Percentiles rank a stretch among this genome's conserved stretches.
Evolutionary conservation across 2,888 invertebrate species (phyloP).

Genomic region (Nomada ferruginata): DNA sequence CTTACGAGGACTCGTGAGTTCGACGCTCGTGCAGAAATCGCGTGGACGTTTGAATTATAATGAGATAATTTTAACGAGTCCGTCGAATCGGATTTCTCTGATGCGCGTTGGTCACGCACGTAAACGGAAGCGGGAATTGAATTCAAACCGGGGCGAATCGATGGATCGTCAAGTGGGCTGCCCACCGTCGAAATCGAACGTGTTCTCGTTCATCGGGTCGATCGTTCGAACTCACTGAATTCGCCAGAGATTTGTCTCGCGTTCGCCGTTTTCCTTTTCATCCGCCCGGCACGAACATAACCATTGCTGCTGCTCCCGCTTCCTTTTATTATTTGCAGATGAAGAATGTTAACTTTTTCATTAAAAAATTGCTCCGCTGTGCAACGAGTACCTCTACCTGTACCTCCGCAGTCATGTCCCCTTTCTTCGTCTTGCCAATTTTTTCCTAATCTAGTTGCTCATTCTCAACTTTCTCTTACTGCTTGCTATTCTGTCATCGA

Average conservation of each 20-base stretch:
- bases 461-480: too few species aligned
- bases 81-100: constrained; percentile 49
- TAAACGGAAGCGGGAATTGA: constrained; percentile 65
- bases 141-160: constrained; percentile 54
- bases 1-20: background rate
- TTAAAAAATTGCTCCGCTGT: constrained; percentile 6
- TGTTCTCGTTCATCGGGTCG: constrained; percentile 16
- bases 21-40: constrained; percentile 22
- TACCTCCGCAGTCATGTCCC: too few species aligned
- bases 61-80: constrained; percentile 69
- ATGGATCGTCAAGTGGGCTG: constrained; percentile 28
- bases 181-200: constrained; percentile 41
- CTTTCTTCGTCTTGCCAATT: too few species aligned
- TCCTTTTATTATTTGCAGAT: constrained; percentile 9
- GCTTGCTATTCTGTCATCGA: background rate
- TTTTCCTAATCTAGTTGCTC: too few species aligned
- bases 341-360: constrained; percentile 4
- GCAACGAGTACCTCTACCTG: background rate
- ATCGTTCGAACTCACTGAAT: background rate
- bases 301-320: background rate
- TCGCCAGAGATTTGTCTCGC: constrained; percentile 14
- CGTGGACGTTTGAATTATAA: constrained; percentile 55
- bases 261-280: background rate
- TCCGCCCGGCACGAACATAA: background rate
- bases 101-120: constrained; percentile 59